Conservation (phyloP, 2,113 vertebrate genomes). For the Neomonachus schauinslandi region DNA sequence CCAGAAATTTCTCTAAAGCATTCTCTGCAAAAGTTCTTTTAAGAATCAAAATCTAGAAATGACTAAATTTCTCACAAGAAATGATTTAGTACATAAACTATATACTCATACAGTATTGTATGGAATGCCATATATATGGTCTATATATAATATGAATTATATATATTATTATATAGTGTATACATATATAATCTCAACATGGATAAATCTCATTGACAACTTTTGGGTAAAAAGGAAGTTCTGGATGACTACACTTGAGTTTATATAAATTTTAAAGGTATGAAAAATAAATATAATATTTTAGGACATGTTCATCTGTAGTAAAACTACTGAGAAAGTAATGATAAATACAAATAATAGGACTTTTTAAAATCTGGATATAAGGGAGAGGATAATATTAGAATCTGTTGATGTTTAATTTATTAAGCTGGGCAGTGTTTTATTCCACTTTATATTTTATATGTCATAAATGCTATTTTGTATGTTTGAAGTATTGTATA, state of each 20-base stretch:
- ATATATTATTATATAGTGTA: background rate
- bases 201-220: background rate
- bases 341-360: background rate
- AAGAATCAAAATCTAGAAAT: background rate
- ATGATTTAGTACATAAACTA: background rate
- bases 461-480: background rate
- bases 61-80: background rate
- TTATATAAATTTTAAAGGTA: background rate
- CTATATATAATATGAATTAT: background rate
- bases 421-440: background rate
- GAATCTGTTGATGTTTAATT: background rate
- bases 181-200: background rate
- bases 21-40: background rate
- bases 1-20: background rate
- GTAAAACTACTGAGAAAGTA: background rate
- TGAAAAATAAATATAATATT: background rate
- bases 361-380: background rate
- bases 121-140: background rate
- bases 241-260: background rate
- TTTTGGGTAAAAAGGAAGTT: background rate
- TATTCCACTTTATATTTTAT: background rate
- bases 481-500: background rate
- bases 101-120: background rate
- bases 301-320: background rate
- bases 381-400: background rate